Base-by-base conservation (phyloP, 2,113 vertebrate genomes). In the Malurus melanocephalus region DNA sequence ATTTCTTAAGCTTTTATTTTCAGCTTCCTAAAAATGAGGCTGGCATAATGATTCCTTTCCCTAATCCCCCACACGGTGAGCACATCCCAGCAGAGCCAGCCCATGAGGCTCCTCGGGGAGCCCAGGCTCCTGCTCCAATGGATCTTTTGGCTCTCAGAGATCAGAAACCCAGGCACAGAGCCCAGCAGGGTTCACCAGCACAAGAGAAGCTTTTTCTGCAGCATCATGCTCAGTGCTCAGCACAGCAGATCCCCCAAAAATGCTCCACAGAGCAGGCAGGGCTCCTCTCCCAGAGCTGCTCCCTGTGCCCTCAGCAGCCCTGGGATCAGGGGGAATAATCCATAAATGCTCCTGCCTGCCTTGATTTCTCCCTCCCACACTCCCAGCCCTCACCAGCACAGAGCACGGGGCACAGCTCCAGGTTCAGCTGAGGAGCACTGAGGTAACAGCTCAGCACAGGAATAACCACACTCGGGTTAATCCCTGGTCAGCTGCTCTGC, bases 181-280 rank as follows among this genome's bases (percentile, higher is more conserved):
- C 40, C 49, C 67, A n/a, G 12, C 59, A 16, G 46, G 20, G 49
- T 14, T 38, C 61, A 55, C 15, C 48, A 35, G 18, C 6, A 0
- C 1, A 1, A 2, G 0, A 62, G 38, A 43, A 78, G 30, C 38
- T 33, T 45, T 68, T 20, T 32, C 48, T n/a, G 10, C 0, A 7
- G 42, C 33, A 20, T 5, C 49, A 3, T 0, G 8, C 9, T 11
- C 0, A 0, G 30, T 23, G 45, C 49, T 40, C 6, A 1, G 3
- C 69, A 60, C 48, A 75, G 45, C 48, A 2, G 5, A 5, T 7
- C 21, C 4, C 1, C 30, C 43, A 62, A 10, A 52, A 81, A 40
- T 1, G 42, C 32, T 40, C 33, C 1, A 1, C 7, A 38, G 61
- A 53, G 40, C 48, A 82, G 60, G n/a, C 8, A 62, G 46, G 33